These are phyloP conservation scores for Polydrusus tereticollis DNA, from an alignment of 2,888 invertebrate species.

Conservation along the genomic window DNA sequence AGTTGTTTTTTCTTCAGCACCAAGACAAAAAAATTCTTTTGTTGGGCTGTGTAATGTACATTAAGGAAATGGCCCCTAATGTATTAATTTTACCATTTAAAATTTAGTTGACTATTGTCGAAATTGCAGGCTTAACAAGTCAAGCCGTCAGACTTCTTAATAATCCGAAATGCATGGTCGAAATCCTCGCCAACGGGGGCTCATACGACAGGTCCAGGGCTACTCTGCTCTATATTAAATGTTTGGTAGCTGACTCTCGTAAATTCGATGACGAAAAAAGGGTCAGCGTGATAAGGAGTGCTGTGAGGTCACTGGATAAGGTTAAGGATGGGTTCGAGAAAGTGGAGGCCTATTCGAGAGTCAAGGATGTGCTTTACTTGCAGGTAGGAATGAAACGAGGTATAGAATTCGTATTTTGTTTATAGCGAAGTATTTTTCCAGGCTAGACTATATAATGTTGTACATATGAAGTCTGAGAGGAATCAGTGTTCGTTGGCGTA, in stretches of 20 bases:
- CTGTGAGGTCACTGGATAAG: constrained; percentile 74
- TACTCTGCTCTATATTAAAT: constrained; percentile 82
- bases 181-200: constrained; percentile 84
- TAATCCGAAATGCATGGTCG: constrained; percentile 55
- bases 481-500: constrained; percentile 88
- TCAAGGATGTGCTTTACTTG: constrained; percentile 80
- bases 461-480: constrained; percentile 78
- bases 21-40: no score
- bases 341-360: constrained; percentile 81
- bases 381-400: constrained; percentile 71
- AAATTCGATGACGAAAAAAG: constrained; percentile 67
- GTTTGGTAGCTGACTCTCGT: constrained; percentile 78
- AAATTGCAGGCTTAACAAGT: constrained; percentile 73
- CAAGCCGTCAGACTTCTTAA: constrained; percentile 81
- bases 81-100: background rate
- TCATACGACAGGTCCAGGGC: constrained; percentile 85
- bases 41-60: no score
- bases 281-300: constrained; percentile 69
- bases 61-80: no score
- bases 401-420: no score
- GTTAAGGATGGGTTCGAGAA: constrained; percentile 79
- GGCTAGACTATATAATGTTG: constrained; percentile 81
- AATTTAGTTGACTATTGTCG: background rate
- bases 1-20: no score
- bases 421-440: no score